phyloP scores from a whole-genome alignment of 2,888 invertebrate species.

The Disparrhopalites patrizii region DNA sequence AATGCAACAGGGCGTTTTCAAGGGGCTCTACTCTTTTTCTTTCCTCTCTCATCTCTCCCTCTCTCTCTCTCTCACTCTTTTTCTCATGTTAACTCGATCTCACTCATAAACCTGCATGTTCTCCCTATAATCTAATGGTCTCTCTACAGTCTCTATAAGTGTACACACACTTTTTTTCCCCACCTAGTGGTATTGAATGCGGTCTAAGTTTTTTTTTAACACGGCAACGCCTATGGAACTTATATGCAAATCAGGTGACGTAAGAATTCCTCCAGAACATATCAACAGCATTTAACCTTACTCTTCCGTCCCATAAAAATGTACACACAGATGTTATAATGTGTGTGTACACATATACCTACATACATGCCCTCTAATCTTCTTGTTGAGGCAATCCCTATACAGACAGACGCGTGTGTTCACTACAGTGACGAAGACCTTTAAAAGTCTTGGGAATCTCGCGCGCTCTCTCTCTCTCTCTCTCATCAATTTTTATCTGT shows the following conservation, averaged over 20 bases:
- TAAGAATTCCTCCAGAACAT: constrained; percentile 32
- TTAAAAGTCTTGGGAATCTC: no score
- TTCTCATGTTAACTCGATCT: constrained; percentile 11
- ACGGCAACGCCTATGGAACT: constrained; percentile 39
- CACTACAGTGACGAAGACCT: no score
- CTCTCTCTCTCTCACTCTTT: constrained; percentile 6
- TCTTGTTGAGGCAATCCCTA: no score
- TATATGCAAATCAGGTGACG: constrained; percentile 40
- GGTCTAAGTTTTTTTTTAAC: constrained; percentile 21
- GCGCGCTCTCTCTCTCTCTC: no score
- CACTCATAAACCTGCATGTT: constrained; percentile 20
- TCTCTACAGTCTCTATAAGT: constrained; percentile 5
- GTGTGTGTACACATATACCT: no score
- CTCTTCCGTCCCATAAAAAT: background rate
- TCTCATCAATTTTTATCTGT: no score
- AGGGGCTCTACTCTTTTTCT: constrained; percentile 25
- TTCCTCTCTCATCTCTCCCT: background rate
- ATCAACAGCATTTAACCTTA: constrained; percentile 6
- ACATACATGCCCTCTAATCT: no score
- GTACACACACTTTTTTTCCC: background rate
- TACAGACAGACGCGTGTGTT: no score
- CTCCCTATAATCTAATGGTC: constrained; percentile 3
- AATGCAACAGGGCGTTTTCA: constrained; percentile 35
- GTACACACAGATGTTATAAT: no score
- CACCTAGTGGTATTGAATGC: no score